Percentiles rank a stretch among this genome's conserved stretches.
Conservation (phyloP, 2,888 invertebrate species). For the Synergus laeviventris region DNA sequence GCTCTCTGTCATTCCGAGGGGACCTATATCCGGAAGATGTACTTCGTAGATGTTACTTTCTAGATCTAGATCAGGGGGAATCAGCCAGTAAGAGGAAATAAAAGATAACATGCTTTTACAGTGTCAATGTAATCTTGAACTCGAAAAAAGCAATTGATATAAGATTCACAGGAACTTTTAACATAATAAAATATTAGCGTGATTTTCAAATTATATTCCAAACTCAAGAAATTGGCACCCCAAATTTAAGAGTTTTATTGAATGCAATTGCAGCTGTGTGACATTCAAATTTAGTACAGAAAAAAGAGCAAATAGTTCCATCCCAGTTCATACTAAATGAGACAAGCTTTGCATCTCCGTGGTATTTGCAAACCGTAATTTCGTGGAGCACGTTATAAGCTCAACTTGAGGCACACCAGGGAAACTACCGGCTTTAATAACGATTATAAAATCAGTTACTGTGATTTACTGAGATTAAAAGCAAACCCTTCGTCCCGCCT, state of each 20-base stretch:
- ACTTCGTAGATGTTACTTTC: no score
- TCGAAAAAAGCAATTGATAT: no score
- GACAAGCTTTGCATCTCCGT: background rate
- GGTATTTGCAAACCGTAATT: conserved; percentile 13
- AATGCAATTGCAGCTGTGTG: background rate
- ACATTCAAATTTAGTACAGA: background rate
- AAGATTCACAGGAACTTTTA: no score
- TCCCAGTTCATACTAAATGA: background rate
- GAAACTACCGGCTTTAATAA: conserved; percentile 54
- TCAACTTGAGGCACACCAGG: conserved; percentile 40
- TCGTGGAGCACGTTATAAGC: conserved; percentile 19
- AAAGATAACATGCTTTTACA: no score
- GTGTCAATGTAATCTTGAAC: no score
- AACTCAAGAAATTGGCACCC: background rate
- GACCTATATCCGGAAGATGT: no score
- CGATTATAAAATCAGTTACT: conserved; percentile 62
- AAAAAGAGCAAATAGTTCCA: background rate
- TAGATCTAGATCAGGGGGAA: no score
- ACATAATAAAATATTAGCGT: no score
- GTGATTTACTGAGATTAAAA: conserved; percentile 61
- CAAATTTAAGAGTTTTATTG: background rate
- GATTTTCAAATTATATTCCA: background rate
- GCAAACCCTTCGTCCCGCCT: conserved; percentile 46
- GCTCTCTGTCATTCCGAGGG: no score
- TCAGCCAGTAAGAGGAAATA: no score